Evolutionary conservation across 2,888 invertebrate genomes (phyloP), one percentile per base, ranked within the genome.

Genomic region (Leucophenga montana): DNA sequence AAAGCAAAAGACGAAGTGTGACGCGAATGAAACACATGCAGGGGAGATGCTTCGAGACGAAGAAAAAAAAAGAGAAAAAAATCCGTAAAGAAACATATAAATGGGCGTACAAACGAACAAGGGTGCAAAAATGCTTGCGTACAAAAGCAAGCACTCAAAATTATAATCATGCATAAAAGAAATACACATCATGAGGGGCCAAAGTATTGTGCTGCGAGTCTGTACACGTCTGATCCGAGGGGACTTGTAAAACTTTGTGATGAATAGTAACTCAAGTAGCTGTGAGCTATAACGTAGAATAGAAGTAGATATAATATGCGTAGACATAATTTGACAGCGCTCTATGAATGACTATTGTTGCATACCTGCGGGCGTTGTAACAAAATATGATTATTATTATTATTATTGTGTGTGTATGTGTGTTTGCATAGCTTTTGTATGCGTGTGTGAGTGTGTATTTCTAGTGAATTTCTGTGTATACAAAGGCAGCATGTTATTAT

Each of bases 141-240:
- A 22, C 59, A 59, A 59, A 33, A 59, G 39, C 33, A 61, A 20
- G 44, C 62, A 64, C 27, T 64, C 46, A 64, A 64, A 64, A 46
- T 64, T 64, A 48, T 46, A 61, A 64, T 22, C 46, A 64, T 64
- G 62, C 62, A 46, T 64, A 64, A 14, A 57, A 57, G 31, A 31
- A 57, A 57, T 27, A 57, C 9, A n/a, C 48, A 53, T 9, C 16
- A 9, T 18, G 53, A 9, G 8, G 53, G 18, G 39, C 39, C 8
- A 39, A 39, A 8, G 39, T 39, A 39, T 8, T n/a, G n/a, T n/a
- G n/a, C n/a, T n/a, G n/a, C n/a, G n/a, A 8, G 3, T 5, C 4
- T 27, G 27, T 27, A 39, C 39, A 39, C 39, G 39, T 39, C 39
- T 39, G 5, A 39, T 39, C 39, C 39, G 39, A 39, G 39, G 39